Evolutionary conservation across 2,113 vertebrate genomes (phyloP).

Genomic region (Neogale vison): DNA sequence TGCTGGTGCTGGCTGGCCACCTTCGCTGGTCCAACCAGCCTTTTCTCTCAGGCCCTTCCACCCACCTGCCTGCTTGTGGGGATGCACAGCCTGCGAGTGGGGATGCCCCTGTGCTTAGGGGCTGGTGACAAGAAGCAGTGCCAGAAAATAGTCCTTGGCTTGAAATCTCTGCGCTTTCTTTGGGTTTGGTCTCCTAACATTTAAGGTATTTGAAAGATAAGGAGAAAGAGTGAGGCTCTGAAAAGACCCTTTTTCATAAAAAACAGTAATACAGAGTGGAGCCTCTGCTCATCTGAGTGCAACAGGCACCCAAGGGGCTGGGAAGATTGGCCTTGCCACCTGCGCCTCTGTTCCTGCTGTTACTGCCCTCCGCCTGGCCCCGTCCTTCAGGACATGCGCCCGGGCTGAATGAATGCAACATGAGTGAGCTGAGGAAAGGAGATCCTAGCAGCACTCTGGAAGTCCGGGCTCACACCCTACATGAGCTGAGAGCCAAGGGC

Average conservation of each 20-base stretch:
- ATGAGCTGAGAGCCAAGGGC: rapidly evolving
- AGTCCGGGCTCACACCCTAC: neutral
- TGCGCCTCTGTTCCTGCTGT: neutral
- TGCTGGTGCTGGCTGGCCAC: rapidly evolving
- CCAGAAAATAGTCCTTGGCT: neutral
- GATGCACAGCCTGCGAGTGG: neutral
- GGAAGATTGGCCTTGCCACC: neutral
- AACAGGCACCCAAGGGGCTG: neutral
- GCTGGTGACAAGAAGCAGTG: neutral
- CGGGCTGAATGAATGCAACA: rapidly evolving
- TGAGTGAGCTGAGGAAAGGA: neutral
- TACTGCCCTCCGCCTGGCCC: neutral
- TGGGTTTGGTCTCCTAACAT: neutral
- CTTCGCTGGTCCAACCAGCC: neutral
- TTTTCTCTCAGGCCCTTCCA: neutral
- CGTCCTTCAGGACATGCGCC: neutral
- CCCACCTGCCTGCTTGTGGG: neutral
- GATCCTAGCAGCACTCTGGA: neutral
- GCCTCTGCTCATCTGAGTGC: neutral
- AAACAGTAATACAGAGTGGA: rapidly evolving
- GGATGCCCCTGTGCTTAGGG: neutral
- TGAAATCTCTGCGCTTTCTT: neutral
- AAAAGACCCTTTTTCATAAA: neutral
- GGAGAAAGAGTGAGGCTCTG: neutral
- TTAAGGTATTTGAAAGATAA: neutral